Conservation (phyloP, 2,797 vertebrate genomes). For the Fratercula arctica region DNA sequence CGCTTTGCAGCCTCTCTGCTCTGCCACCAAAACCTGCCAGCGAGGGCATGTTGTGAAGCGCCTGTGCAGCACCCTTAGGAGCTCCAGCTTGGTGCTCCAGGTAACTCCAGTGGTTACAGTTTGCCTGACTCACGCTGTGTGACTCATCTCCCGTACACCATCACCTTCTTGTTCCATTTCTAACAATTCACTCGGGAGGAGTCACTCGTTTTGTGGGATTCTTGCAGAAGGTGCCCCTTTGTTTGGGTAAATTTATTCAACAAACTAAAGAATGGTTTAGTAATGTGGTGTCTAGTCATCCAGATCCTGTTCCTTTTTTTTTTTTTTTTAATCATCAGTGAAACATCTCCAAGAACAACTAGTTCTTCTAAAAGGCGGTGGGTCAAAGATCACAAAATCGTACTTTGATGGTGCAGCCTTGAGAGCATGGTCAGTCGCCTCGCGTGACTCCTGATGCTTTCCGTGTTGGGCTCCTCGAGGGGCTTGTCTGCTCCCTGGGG, state of each 20-base stretch:
- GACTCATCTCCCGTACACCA: background rate
- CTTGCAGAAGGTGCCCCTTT: background rate
- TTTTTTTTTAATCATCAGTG: background rate
- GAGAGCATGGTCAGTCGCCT: background rate
- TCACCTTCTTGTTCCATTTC: background rate
- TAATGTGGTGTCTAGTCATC: background rate
- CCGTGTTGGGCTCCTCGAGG: background rate
- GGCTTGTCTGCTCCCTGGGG: background rate
- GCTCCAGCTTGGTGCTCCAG: background rate
- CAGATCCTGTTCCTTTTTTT: background rate
- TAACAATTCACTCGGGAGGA: background rate
- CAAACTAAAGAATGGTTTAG: background rate
- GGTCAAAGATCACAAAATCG: background rate
- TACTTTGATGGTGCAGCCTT: background rate
- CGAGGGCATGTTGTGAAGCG: rapidly evolving
- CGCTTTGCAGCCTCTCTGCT: background rate
- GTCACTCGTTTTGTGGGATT: background rate
- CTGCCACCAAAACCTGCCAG: background rate
- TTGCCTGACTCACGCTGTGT: background rate
- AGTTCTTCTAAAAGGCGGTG: background rate
- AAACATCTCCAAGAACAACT: background rate
- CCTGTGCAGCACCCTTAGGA: background rate
- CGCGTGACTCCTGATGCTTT: background rate
- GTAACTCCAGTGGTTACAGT: background rate
- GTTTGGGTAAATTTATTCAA: background rate